phyloP scores from a whole-genome alignment of 2,797 vertebrate species.

The Knipowitschia caucasica region DNA sequence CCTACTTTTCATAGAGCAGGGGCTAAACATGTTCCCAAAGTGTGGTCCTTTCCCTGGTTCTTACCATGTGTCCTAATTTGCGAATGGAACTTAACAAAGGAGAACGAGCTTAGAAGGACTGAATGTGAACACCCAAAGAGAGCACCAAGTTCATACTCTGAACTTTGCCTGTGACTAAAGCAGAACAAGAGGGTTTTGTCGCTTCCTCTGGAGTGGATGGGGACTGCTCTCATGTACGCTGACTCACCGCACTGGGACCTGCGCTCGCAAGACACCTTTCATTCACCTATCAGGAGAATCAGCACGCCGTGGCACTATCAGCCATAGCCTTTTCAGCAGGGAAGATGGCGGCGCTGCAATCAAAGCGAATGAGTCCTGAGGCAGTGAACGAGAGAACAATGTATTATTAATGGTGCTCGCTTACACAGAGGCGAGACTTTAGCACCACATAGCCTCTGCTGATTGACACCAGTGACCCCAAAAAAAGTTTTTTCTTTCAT shows the following conservation, averaged over 20 bases:
- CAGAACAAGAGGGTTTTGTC: conserved; percentile 18
- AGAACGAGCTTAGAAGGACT: too few species aligned
- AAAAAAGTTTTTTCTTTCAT: conserved; percentile 57
- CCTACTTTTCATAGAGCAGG: too few species aligned
- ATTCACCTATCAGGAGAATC: conserved; percentile 37
- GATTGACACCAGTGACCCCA: conserved; percentile 57
- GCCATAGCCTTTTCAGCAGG: conserved; percentile 36
- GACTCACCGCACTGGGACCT: conserved; percentile 40
- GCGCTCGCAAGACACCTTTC: conserved; percentile 8
- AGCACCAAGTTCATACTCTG: conserved; percentile 23
- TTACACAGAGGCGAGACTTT: conserved; percentile 31
- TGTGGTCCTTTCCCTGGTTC: too few species aligned
- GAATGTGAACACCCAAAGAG: conserved; percentile 15
- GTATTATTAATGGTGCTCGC: conserved; percentile 70
- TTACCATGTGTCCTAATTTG: too few species aligned
- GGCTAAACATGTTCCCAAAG: too few species aligned
- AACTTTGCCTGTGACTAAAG: conserved; percentile 28
- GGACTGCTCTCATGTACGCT: conserved; percentile 41
- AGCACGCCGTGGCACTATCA: conserved; percentile 36
- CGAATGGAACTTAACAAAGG: too few species aligned
- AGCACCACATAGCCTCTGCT: conserved; percentile 39
- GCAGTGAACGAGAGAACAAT: conserved; percentile 58
- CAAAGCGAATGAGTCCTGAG: conserved; percentile 56
- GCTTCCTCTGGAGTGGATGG: conserved; percentile 28
- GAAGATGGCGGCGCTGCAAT: conserved; percentile 44